Evolutionary conservation across 2,113 vertebrate genomes (phyloP), one percentile per base, ranked within the genome.

Genomic region (Larimichthys polyactis): DNA sequence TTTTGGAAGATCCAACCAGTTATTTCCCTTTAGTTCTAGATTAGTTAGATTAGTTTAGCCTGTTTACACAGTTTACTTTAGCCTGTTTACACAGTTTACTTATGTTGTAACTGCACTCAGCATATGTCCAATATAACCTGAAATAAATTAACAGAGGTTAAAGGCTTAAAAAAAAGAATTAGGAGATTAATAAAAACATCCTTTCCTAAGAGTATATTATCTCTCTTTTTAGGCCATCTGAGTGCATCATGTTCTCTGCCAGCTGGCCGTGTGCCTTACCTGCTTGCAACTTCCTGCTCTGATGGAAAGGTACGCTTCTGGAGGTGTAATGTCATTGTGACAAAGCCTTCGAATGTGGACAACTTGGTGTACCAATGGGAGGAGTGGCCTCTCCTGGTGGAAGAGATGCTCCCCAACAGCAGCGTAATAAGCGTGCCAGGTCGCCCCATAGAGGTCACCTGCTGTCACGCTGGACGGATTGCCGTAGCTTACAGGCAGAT

Each of bases 221-320:
- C 58, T 91, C 52, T 77, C 5, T 62, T 91, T 91, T 73, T 86
- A 99, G 98, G 98, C 79, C 98, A 99, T 83, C 92, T 99, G 88
- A 99, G 98, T 89, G 95, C 95, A 9, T 99, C 98, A 9, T 98
- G 98, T 69, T 94, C 99, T 90, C 97, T 99, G 92, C 98, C 98
- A 58, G 95, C 96, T 11, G 97, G 96, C 71, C 95, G 93, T 81
- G 97, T 98, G 48, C 98, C 98, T 20, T 99, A 99, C 88, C 96
- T 99, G 78, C 92, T 99, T 73, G 98, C 97, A 85, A 98, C 97
- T 75, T 97, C 96, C n/a, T 99, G 98, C 80, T 98, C 98, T 22
- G 98, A 99, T 94, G 96, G 95, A 59, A 97, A 96, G 81, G 96
- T 99, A 81, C 95, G 98, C 51, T 99, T 99, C 93, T 99, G 98